Evolutionary conservation across 92 coral and sea anemone species (phyloP).

Genomic region (Pocillopora meandrina): DNA sequence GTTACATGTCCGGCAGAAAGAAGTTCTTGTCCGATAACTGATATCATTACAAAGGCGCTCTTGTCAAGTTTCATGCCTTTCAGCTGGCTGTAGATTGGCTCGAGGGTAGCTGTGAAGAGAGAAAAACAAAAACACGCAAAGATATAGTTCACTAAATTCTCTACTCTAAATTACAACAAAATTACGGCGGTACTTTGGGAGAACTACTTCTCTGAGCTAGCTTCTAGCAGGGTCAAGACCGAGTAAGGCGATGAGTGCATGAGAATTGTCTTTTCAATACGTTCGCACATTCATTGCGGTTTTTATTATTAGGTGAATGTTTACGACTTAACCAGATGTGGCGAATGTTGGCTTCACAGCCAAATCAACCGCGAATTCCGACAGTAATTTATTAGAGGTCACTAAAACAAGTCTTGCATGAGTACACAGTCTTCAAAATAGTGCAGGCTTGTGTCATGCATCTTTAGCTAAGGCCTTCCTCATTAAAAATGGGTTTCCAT

Average conservation of each 20-base stretch:
- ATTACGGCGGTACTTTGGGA: not conserved
- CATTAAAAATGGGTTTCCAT: not conserved
- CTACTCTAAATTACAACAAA: not conserved
- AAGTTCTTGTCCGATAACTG: conserved; percentile 96
- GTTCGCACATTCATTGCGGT: not conserved
- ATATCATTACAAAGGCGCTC: conserved; percentile 95
- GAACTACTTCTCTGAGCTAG: not conserved
- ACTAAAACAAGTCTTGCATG: too few relatives aligned
- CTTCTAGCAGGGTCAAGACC: not conserved
- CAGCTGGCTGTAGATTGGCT: conserved; percentile 80
- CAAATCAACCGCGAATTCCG: conserved; percentile 3
- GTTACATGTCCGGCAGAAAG: conserved; percentile 81
- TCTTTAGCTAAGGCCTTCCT: too few relatives aligned
- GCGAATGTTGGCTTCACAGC: not conserved
- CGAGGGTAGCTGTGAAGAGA: conserved; percentile 63
- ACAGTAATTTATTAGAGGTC: not conserved
- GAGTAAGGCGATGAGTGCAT: not conserved
- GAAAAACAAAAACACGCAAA: not conserved
- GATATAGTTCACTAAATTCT: not conserved
- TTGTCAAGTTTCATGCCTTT: conserved; percentile 87
- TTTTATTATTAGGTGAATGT: not conserved
- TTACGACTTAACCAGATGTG: conserved; percentile 25
- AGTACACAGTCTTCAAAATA: too few relatives aligned
- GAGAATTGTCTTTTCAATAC: not conserved
- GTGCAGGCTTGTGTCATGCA: too few relatives aligned